A percentile compares a stretch with the other conserved stretches of the same genome.
phyloP scores from a whole-genome alignment of 2,113 vertebrate genomes.

The Orthonyx spaldingii region DNA sequence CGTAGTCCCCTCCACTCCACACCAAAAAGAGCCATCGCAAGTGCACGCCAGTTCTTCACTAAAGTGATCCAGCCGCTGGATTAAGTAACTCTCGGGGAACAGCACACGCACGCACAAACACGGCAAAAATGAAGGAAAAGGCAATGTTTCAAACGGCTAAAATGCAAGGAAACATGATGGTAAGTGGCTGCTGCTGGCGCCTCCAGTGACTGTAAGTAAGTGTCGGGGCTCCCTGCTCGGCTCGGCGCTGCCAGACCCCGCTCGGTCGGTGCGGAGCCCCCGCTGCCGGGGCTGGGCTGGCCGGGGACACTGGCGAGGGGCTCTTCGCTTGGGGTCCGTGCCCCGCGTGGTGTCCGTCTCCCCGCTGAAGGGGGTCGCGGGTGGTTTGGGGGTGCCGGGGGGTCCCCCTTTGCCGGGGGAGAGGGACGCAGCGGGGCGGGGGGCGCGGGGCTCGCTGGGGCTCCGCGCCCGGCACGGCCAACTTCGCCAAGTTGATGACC shows the following conservation, averaged over 20 bases:
- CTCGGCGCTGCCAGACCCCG: not conserved
- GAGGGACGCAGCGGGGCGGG: not conserved
- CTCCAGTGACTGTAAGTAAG: conserved; percentile 3
- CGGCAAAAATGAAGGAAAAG: conserved; percentile 87
- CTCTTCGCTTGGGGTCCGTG: not conserved
- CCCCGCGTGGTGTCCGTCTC: not conserved
- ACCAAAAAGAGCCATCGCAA: conserved; percentile 42
- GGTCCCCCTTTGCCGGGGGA: not conserved
- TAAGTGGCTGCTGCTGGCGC: conserved; percentile 72
- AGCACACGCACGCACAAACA: conserved; percentile 6
- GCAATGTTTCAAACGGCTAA: conserved; percentile 93
- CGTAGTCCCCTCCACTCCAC: conserved; percentile 35
- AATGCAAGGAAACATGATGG: conserved; percentile 96
- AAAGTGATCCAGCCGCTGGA: conserved; percentile 63
- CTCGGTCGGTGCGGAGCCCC: not conserved
- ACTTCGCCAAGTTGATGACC: conserved; percentile 62
- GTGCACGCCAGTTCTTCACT: conserved; percentile 23
- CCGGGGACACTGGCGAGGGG: not conserved
- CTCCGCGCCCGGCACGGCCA: not conserved
- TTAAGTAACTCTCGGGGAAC: conserved; percentile 63
- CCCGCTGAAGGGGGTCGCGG: not conserved
- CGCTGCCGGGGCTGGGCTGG: not conserved
- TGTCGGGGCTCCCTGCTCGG: not conserved
- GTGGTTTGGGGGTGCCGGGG: not conserved
- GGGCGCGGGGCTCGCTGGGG: not conserved